Conservation (phyloP, 2,888 invertebrate genomes). For the Ametastegia equiseti region DNA sequence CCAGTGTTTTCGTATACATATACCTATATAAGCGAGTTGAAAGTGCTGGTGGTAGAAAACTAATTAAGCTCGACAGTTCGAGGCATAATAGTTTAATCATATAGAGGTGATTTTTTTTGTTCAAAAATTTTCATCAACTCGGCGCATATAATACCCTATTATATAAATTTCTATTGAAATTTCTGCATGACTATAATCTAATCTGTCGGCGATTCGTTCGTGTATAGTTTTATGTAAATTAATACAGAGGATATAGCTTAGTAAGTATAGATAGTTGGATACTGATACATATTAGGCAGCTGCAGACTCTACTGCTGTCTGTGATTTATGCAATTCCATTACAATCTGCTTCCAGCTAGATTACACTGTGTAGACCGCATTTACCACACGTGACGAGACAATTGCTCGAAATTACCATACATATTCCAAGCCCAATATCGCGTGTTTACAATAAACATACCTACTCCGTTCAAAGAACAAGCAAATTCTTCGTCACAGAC, state of each 20-base stretch:
- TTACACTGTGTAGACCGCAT: slow-evolving; percentile 5
- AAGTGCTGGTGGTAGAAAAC: neutral
- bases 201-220: neutral
- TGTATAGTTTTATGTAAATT: slow-evolving; percentile 14
- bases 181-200: neutral
- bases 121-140: neutral
- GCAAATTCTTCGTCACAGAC: neutral
- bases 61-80: slow-evolving; percentile 3
- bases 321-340: slow-evolving; percentile 42
- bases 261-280: neutral
- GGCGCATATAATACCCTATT: neutral
- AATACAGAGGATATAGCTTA: neutral
- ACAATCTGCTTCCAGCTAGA: slow-evolving; percentile 20
- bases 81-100: neutral
- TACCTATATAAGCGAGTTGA: too few relatives aligned
- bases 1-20: neutral
- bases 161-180: neutral
- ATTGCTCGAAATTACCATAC: slow-evolving; percentile 26
- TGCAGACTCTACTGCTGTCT: slow-evolving; percentile 11
- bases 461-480: neutral
- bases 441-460: neutral
- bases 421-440: neutral
- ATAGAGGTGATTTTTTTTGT: neutral
- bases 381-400: slow-evolving; percentile 31
- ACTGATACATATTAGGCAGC: neutral